Percentiles rank a stretch among this genome's conserved stretches.
These are phyloP conservation scores for Diplazon laetatorius DNA, from an alignment of 2,888 invertebrate species.

Conservation along the genomic window DNA sequence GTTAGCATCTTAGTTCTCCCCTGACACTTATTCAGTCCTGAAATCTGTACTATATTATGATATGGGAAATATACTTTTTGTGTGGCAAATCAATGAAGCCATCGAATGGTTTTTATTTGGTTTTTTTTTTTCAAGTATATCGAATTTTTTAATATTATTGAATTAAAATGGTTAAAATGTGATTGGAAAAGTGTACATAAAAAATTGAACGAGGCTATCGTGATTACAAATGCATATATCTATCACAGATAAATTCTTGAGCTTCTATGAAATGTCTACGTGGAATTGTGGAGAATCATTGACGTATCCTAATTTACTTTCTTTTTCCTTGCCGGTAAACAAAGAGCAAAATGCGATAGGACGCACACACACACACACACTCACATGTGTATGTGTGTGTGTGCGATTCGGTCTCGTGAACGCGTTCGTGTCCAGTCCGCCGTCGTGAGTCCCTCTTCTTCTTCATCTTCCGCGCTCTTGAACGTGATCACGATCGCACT, in stretches of 20 bases:
- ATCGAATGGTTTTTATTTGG: too few species aligned
- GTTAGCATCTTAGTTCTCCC: not conserved
- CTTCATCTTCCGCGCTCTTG: constrained; percentile 6
- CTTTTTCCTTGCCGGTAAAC: constrained; percentile 58
- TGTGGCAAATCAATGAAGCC: too few species aligned
- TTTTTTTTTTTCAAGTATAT: too few species aligned
- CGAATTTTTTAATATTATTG: too few species aligned
- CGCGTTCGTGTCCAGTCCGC: constrained; percentile 22
- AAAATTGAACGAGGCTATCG: not conserved
- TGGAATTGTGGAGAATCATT: constrained; percentile 28
- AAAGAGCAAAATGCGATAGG: constrained; percentile 35
- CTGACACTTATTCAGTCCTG: not conserved
- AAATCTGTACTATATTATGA: too few species aligned
- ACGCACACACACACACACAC: too few species aligned
- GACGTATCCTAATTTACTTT: constrained; percentile 55
- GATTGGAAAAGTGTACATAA: not conserved
- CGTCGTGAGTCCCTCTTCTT: not conserved
- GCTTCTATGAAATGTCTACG: not conserved
- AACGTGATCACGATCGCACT: constrained; percentile 3
- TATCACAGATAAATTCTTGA: not conserved
- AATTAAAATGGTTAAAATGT: too few species aligned
- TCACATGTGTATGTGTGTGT: not conserved
- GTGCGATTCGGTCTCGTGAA: constrained; percentile 23
- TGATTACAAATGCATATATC: not conserved
- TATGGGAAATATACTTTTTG: too few species aligned